Percentiles rank a stretch among this genome's conserved stretches.
phyloP scores from a whole-genome alignment of 64 coral and sea anemone species.

The Montipora cactus region DNA sequence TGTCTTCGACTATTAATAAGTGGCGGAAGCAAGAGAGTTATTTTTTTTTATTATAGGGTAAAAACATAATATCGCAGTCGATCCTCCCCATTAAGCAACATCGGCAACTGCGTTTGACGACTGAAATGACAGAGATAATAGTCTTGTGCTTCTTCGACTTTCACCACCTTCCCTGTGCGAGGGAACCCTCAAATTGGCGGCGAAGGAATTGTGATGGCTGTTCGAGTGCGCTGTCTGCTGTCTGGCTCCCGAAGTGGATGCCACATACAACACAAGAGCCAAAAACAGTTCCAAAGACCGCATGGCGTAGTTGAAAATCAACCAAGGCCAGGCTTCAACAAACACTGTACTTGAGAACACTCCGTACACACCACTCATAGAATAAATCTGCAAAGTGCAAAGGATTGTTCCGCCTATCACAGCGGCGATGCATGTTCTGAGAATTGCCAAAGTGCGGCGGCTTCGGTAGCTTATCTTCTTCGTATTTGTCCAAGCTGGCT shows the following conservation, averaged over 20 bases:
- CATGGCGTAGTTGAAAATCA: constrained; percentile 56
- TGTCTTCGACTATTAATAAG: not conserved
- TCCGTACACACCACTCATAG: constrained; percentile 59
- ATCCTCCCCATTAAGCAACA: not conserved
- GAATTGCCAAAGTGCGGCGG: constrained; percentile 16
- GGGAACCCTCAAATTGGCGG: not conserved
- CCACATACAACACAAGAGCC: constrained; percentile 30
- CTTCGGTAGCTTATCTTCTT: not conserved
- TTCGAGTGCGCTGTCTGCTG: not conserved
- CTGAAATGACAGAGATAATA: not conserved
- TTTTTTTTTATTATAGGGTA: no score
- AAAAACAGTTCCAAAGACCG: constrained; percentile 64
- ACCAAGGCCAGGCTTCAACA: constrained; percentile 71
- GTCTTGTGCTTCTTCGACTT: not conserved
- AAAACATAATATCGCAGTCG: not conserved
- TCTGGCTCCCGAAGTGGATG: not conserved
- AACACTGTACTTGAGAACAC: constrained; percentile 26
- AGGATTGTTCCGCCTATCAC: constrained; percentile 36
- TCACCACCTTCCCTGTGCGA: no score
- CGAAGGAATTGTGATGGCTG: not conserved
- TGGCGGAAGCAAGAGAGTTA: not conserved
- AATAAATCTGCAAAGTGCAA: constrained; percentile 52
- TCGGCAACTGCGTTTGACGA: not conserved
- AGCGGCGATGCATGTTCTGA: constrained; percentile 60
- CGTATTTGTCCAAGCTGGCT: not conserved